A percentile compares a stretch with the other conserved stretches of the same genome.
phyloP scores from a whole-genome alignment of 2,888 invertebrate species.

The Leptopilina syphax region DNA sequence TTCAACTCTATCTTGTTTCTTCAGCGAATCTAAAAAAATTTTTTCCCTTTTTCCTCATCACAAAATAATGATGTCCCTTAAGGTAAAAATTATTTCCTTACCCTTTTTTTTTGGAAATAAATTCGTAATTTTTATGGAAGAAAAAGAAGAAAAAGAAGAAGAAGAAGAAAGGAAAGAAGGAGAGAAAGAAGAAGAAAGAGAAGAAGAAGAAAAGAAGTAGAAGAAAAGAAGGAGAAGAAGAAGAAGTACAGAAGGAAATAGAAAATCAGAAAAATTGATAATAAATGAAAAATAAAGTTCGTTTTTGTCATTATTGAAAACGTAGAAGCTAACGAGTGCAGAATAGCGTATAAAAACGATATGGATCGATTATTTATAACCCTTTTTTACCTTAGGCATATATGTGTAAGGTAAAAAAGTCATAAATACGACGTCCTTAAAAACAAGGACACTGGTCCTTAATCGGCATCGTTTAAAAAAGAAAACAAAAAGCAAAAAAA shows the following conservation, averaged over 20 bases:
- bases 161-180: no score
- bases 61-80: no score
- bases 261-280: no score
- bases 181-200: no score
- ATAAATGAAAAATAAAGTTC: neutral
- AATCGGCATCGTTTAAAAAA: conserved; percentile 23
- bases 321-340: neutral
- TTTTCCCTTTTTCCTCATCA: neutral
- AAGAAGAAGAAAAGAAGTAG: no score
- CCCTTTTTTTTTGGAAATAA: no score
- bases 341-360: neutral
- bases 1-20: no score
- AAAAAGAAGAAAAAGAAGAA: no score
- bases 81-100: no score
- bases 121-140: no score
- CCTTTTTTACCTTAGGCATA: neutral
- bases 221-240: no score
- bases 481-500: neutral
- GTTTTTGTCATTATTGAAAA: neutral
- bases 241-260: no score
- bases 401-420: conserved; percentile 21
- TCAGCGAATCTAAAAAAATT: neutral
- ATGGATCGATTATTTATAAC: conserved; percentile 15
- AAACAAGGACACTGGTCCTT: conserved; percentile 40
- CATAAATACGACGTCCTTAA: conserved; percentile 39